These are phyloP conservation scores for Urocitellus parryii DNA, from an alignment of 2,113 vertebrate species.

Conservation along the genomic window DNA sequence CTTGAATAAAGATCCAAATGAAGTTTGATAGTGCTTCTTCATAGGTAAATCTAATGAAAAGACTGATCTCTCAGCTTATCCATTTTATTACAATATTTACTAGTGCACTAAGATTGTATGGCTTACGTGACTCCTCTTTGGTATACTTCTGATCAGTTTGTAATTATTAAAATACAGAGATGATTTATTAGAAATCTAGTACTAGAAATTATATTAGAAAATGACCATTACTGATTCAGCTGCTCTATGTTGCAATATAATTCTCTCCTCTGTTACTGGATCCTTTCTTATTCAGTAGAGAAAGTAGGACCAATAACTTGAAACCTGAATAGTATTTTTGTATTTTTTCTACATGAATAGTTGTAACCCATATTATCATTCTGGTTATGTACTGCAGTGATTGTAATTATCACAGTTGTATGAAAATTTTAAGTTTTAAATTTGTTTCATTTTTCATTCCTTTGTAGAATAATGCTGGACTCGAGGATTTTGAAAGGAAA, in stretches of 20 bases:
- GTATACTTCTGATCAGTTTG: slow-evolving; percentile 11
- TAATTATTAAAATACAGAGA: slow-evolving; percentile 51
- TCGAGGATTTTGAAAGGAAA: slow-evolving; percentile 98
- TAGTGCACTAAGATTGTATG: background rate
- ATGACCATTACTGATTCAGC: slow-evolving; percentile 25
- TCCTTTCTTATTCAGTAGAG: slow-evolving; percentile 51
- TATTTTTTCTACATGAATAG: slow-evolving; percentile 51
- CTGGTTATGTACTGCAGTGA: background rate
- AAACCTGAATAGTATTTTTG: slow-evolving; percentile 16
- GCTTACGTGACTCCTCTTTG: background rate
- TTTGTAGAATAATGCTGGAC: slow-evolving; percentile 94
- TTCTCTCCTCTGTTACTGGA: slow-evolving; percentile 52
- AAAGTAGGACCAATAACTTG: slow-evolving; percentile 5
- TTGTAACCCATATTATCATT: slow-evolving; percentile 38
- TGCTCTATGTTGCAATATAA: background rate
- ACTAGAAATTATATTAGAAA: slow-evolving; percentile 9
- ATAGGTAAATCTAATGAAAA: background rate
- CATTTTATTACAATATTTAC: background rate
- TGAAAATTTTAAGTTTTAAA: slow-evolving; percentile 41
- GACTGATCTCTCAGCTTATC: background rate
- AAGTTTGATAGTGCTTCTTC: slow-evolving; percentile 3
- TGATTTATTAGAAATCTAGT: slow-evolving; percentile 19
- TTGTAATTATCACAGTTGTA: background rate
- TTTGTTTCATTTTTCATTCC: slow-evolving; percentile 60
- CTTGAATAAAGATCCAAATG: background rate